Percentiles rank a stretch among this genome's conserved stretches.
Evolutionary conservation across 1,140 invertebrate species (phyloP).

Genomic region (Drosophila micromelanica): DNA sequence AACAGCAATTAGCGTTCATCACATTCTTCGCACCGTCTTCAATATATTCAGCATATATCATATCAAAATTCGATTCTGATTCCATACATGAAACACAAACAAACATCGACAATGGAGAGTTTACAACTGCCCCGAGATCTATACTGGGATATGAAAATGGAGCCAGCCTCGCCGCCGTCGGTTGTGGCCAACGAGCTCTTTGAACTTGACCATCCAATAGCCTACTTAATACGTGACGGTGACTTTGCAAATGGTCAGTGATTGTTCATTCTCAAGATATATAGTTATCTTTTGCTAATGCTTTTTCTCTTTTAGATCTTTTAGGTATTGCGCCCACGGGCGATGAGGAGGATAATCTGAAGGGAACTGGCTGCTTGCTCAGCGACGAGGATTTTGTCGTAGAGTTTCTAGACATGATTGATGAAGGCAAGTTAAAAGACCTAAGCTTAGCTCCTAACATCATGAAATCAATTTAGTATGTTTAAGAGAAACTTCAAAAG

Average conservation of each 20-base stretch:
- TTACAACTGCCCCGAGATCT: conserved; percentile 73
- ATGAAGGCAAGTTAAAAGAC: conserved; percentile 58
- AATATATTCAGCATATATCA: conserved; percentile 39
- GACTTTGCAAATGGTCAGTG: conserved; percentile 80
- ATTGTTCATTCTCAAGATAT: too few species aligned
- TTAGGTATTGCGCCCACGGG: conserved; percentile 52
- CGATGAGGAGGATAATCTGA: conserved; percentile 29
- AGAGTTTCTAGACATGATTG: conserved; percentile 71
- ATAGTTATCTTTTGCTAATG: neutral
- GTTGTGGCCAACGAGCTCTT: conserved; percentile 68
- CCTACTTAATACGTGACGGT: conserved; percentile 69
- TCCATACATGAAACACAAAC: conserved; percentile 40
- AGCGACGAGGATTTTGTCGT: conserved; percentile 71
- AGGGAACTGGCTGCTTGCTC: conserved; percentile 45
- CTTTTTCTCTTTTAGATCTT: conserved; percentile 26
- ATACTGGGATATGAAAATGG: conserved; percentile 78
- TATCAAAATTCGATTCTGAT: conserved; percentile 49
- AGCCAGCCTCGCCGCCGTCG: conserved; percentile 68
- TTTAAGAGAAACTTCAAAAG: too few species aligned
- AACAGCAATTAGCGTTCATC: conserved; percentile 58
- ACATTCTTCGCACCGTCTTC: conserved; percentile 66
- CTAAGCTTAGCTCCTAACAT: neutral
- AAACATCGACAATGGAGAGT: conserved; percentile 72
- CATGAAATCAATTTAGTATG: too few species aligned
- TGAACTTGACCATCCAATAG: conserved; percentile 58